These are phyloP conservation scores for Scaeva pyrastri DNA, from an alignment of 2,888 invertebrate genomes.

Conservation along the genomic window DNA sequence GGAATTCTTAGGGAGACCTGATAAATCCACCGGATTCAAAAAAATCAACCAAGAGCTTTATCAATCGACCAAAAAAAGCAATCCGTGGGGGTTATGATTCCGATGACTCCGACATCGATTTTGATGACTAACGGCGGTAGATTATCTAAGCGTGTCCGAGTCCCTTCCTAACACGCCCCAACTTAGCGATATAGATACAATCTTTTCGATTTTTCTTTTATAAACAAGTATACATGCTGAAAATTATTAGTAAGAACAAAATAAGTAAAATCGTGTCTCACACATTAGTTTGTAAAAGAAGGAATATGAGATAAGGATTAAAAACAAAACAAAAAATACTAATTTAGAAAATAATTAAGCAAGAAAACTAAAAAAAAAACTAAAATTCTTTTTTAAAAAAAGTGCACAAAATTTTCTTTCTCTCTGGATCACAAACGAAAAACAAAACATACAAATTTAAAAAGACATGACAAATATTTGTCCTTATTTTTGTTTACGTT, in stretches of 20 bases:
- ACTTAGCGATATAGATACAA: slow-evolving; percentile 57
- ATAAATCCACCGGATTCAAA: slow-evolving; percentile 86
- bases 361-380: slow-evolving; percentile 41
- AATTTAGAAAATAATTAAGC: slow-evolving; percentile 23
- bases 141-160: slow-evolving; percentile 30
- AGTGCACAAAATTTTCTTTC: slow-evolving; percentile 61
- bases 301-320: slow-evolving; percentile 24
- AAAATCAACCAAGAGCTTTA: slow-evolving; percentile 84
- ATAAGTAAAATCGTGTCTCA: slow-evolving; percentile 36
- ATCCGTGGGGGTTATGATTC: slow-evolving; percentile 85
- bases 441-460: slow-evolving; percentile 28
- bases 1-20: slow-evolving; percentile 85
- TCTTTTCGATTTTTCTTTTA: slow-evolving; percentile 56
- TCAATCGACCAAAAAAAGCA: slow-evolving; percentile 85
- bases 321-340: neutral
- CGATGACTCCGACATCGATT: slow-evolving; percentile 85
- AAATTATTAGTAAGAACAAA: slow-evolving; percentile 55
- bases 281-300: slow-evolving; percentile 35
- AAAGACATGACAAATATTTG: slow-evolving; percentile 62
- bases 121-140: slow-evolving; percentile 84
- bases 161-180: slow-evolving; percentile 24
- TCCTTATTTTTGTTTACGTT: slow-evolving; percentile 52
- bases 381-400: slow-evolving; percentile 29
- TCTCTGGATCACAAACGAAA: slow-evolving; percentile 38
- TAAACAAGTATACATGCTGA: slow-evolving; percentile 56